Percentiles rank a stretch among this genome's conserved stretches.
Evolutionary conservation across 2,113 vertebrate genomes (phyloP).

Genomic region (Proterorhinus semilunaris): DNA sequence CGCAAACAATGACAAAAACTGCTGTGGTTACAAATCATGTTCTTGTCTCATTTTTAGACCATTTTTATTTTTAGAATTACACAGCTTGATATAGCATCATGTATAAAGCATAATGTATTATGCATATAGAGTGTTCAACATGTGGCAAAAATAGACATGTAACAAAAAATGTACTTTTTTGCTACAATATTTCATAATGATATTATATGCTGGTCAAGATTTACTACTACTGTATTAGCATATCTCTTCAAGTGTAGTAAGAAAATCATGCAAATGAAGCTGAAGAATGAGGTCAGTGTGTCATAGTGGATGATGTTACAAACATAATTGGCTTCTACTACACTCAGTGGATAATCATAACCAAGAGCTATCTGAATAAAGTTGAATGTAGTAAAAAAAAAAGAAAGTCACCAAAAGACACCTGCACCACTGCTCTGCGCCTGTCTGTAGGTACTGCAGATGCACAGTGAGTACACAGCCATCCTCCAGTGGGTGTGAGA

Average conservation of each 20-base stretch:
- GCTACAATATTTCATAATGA: not conserved
- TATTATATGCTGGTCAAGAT: not conserved
- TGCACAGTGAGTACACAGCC: constrained; percentile 50
- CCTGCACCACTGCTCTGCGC: constrained; percentile 49
- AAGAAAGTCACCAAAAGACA: constrained; percentile 17
- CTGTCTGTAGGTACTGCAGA: constrained; percentile 61
- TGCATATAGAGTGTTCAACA: not conserved
- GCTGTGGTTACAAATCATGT: not conserved
- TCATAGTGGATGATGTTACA: constrained; percentile 8
- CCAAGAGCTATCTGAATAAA: not conserved
- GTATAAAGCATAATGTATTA: no score
- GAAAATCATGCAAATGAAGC: constrained; percentile 10
- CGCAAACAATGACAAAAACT: not conserved
- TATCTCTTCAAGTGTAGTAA: constrained; percentile 9
- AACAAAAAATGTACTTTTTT: not conserved
- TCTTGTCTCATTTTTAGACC: no score
- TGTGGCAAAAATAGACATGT: no score
- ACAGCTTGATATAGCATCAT: not conserved
- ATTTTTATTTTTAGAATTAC: not conserved
- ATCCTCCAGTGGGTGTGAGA: constrained; percentile 33
- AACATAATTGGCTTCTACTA: constrained; percentile 12
- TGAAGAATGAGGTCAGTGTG: constrained; percentile 9
- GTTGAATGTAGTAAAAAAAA: not conserved
- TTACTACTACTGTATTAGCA: constrained; percentile 1
- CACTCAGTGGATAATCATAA: not conserved